phyloP scores from a whole-genome alignment of 2,113 vertebrate genomes.

The Hippocampus mohnikei region DNA sequence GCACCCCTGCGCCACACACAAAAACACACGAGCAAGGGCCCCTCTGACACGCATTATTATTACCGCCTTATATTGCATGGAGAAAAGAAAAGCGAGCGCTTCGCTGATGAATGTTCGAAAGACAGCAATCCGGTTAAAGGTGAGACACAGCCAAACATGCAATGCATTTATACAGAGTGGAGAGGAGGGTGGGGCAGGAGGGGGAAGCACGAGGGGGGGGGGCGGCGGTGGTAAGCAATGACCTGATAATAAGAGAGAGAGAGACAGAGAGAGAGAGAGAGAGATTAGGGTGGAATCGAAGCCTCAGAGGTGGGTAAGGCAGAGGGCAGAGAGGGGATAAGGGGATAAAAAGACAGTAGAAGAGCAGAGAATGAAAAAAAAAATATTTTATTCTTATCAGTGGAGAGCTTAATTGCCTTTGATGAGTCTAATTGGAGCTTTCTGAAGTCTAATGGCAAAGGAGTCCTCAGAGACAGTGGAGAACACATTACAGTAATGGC shows the following conservation, averaged over 20 bases:
- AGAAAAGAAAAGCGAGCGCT: conserved; percentile 59
- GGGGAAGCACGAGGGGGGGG: too few species aligned
- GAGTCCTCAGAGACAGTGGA: conserved; percentile 66
- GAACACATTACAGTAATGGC: conserved; percentile 68
- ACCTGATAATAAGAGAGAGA: conserved; percentile 55
- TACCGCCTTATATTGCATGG: conserved; percentile 63
- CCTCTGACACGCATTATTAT: conserved; percentile 57
- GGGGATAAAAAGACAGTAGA: conserved; percentile 62
- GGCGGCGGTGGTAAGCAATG: conserved; percentile 20
- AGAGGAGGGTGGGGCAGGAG: not conserved
- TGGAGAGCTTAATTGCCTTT: conserved; percentile 72
- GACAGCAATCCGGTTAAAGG: conserved; percentile 64
- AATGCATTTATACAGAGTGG: conserved; percentile 55
- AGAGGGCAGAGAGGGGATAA: conserved; percentile 66
- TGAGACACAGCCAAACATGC: conserved; percentile 70
- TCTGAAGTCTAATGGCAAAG: conserved; percentile 68
- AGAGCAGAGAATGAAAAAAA: conserved; percentile 53
- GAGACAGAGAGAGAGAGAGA: conserved; percentile 5
- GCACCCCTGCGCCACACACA: conserved; percentile 46
- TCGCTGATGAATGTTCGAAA: conserved; percentile 66
- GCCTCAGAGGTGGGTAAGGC: conserved; percentile 67
- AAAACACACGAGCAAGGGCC: conserved; percentile 21
- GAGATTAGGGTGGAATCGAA: conserved; percentile 49
- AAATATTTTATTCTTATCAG: conserved; percentile 71
- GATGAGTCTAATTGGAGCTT: conserved; percentile 73